These are phyloP conservation scores for Merluccius polli DNA, from an alignment of 2,797 vertebrate species.

Conservation along the genomic window DNA sequence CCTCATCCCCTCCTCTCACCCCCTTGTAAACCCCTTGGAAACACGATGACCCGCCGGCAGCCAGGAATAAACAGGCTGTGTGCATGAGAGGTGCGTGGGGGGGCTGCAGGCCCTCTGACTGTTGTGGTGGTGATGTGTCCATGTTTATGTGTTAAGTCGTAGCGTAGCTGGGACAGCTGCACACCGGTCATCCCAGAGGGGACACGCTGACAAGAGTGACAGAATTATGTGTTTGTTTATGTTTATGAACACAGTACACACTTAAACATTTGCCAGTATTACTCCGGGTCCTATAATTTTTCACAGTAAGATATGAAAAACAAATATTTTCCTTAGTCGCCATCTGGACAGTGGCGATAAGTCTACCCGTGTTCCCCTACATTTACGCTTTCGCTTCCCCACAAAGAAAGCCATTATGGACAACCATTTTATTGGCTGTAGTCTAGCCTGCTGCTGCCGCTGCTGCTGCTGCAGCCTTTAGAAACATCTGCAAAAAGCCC, in stretches of 20 bases:
- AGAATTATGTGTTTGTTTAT: too few relatives aligned
- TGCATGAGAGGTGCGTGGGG: slow-evolving; percentile 47
- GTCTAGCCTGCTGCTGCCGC: slow-evolving; percentile 39
- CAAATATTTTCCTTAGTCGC: slow-evolving; percentile 36
- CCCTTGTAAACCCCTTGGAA: slow-evolving; percentile 72
- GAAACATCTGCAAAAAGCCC: slow-evolving; percentile 60
- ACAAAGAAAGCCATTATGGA: slow-evolving; percentile 48
- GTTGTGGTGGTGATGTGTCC: slow-evolving; percentile 31
- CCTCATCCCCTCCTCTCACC: slow-evolving; percentile 29
- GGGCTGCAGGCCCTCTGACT: slow-evolving; percentile 26
- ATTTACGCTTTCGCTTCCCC: slow-evolving; percentile 44
- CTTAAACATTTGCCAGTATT: not conserved
- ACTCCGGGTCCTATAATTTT: not conserved
- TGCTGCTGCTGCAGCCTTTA: slow-evolving; percentile 49
- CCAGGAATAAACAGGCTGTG: slow-evolving; percentile 55
- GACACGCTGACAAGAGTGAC: too few relatives aligned
- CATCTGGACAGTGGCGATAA: slow-evolving; percentile 30
- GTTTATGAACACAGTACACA: too few relatives aligned
- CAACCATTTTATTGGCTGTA: slow-evolving; percentile 39
- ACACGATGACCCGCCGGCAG: slow-evolving; percentile 56
- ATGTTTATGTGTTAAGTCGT: not conserved
- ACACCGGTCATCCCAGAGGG: not conserved
- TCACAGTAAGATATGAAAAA: not conserved
- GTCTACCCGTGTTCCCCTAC: slow-evolving; percentile 14
- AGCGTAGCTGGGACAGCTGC: not conserved